phyloP scores from a whole-genome alignment of 2,888 invertebrate genomes.

The Deilephila porcellus region DNA sequence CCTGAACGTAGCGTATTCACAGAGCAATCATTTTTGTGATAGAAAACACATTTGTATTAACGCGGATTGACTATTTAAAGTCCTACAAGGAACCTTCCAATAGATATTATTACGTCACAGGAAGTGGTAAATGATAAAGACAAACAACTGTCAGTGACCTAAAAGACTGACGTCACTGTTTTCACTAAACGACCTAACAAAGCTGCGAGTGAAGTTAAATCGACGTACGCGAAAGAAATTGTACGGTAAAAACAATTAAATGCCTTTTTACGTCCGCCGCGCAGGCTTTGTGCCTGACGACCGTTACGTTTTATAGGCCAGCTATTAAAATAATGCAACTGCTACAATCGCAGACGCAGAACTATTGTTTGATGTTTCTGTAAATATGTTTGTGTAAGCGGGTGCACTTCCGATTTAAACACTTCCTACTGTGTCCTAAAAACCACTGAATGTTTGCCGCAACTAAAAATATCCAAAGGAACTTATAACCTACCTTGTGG shows the following conservation, averaged over 20 bases:
- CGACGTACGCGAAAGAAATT: conserved; percentile 4
- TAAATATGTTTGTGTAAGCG: neutral
- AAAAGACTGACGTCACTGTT: neutral
- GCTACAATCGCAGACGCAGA: neutral
- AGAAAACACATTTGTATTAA: no score
- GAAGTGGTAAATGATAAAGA: neutral
- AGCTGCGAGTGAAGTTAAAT: neutral
- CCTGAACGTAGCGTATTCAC: no score
- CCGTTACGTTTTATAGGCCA: neutral
- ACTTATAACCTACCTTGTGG: no score
- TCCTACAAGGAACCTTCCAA: no score
- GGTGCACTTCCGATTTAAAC: no score
- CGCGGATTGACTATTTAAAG: no score
- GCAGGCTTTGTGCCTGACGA: conserved; percentile 1
- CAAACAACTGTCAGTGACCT: neutral
- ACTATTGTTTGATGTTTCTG: neutral
- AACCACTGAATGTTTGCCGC: no score
- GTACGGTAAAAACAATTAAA: neutral
- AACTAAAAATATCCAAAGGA: no score
- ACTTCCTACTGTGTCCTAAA: no score
- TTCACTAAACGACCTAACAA: neutral
- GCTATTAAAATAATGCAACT: conserved; percentile 25
- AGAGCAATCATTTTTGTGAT: no score
- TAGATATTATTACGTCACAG: neutral
- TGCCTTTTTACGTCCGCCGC: neutral